Evolutionary conservation across 2,113 vertebrate genomes (phyloP).

Genomic region (Brachyistius frenatus): DNA sequence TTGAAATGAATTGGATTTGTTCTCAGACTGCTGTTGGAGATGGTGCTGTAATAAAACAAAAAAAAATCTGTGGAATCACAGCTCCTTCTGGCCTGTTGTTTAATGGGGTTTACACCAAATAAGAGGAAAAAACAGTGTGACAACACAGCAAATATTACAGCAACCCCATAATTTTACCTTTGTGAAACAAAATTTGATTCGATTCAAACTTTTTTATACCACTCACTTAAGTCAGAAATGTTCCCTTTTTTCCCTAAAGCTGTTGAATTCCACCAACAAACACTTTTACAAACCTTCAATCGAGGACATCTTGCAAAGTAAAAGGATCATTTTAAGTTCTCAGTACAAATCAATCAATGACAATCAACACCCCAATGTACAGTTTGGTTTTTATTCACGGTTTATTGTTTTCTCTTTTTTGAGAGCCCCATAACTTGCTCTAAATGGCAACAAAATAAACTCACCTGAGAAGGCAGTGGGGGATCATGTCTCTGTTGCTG

Average conservation of each 20-base stretch:
- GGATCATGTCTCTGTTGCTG: not conserved
- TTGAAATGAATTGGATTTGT: not conserved
- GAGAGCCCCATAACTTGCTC: not conserved
- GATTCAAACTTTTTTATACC: not conserved
- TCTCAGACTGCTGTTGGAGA: not conserved
- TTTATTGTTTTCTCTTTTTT: not conserved
- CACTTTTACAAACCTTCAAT: not conserved
- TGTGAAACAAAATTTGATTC: not conserved
- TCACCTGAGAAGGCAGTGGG: not conserved
- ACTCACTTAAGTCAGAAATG: not conserved
- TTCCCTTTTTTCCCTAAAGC: not conserved
- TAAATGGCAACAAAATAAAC: not conserved
- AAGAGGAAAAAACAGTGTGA: not conserved
- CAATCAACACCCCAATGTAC: not conserved
- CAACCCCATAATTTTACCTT: not conserved
- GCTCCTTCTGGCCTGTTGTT: not conserved
- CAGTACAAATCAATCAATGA: not conserved
- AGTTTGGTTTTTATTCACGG: not conserved
- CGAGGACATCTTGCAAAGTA: not conserved
- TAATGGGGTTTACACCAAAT: slow-evolving; percentile 15
- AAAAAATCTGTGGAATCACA: not conserved
- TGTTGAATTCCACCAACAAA: not conserved
- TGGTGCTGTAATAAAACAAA: not conserved
- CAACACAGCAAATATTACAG: not conserved
- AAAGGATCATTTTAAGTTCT: not conserved